These are phyloP conservation scores for Hylaea fasciaria DNA, from an alignment of 2,888 invertebrate species.

Conservation along the genomic window DNA sequence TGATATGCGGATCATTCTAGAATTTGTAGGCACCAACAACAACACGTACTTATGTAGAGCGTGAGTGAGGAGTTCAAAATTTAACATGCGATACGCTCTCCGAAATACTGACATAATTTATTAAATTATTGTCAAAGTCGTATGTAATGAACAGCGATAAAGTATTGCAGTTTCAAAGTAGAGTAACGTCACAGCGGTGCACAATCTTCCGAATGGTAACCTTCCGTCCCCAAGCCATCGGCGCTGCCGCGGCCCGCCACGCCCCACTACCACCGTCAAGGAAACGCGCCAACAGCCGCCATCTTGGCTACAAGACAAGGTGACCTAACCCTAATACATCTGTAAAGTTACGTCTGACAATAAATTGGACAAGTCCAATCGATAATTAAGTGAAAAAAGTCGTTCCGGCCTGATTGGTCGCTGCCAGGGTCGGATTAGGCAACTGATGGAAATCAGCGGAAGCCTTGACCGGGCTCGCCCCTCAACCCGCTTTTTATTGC, in stretches of 20 bases:
- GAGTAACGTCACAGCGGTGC: not conserved
- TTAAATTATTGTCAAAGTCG: too few relatives aligned
- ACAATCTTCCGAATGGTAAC: slow-evolving; percentile 7
- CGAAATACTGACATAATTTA: not conserved
- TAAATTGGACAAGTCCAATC: slow-evolving; percentile 58
- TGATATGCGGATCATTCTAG: slow-evolving; percentile 8
- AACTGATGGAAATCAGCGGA: slow-evolving; percentile 73
- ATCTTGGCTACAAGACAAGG: slow-evolving; percentile 29
- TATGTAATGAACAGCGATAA: too few relatives aligned
- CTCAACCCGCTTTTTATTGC: slow-evolving; percentile 69
- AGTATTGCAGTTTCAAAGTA: not conserved
- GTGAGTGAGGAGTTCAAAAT: not conserved
- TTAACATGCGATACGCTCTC: not conserved
- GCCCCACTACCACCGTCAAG: slow-evolving; percentile 24
- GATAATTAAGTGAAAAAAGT: slow-evolving; percentile 73
- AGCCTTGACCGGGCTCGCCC: slow-evolving; percentile 77
- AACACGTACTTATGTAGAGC: not conserved
- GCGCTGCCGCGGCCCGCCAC: slow-evolving; percentile 5
- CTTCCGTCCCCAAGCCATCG: slow-evolving; percentile 2
- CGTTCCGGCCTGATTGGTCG: slow-evolving; percentile 81
- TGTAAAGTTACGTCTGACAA: slow-evolving; percentile 40
- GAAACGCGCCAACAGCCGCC: slow-evolving; percentile 23
- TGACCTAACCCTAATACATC: slow-evolving; percentile 35
- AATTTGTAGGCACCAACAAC: not conserved
- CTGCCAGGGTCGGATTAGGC: slow-evolving; percentile 80